Evolutionary conservation across 2,113 vertebrate genomes (phyloP), one percentile per base, ranked within the genome.

Genomic region (Patagioenas fasciata): DNA sequence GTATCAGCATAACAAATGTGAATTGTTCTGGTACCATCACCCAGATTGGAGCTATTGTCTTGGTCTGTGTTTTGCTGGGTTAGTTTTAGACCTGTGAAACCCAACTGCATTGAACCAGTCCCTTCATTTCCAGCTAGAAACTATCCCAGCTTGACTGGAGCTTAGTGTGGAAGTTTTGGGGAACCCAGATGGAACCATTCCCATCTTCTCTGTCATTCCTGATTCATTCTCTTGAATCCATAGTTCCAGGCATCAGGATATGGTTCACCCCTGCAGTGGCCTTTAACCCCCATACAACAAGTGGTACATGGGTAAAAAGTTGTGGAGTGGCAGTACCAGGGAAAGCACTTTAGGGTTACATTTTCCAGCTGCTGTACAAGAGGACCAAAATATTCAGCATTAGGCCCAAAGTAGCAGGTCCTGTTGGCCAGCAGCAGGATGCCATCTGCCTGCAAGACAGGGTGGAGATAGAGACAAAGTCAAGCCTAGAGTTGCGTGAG

Each of bases 1-100:
- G 10, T 12, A 17, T 38, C 25, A 10, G 71, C 0, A 1, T 24
- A 36, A 24, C 13, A 31, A 47, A 15, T 13, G 19, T 8, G 48
- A 29, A 24, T 9, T 66, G 34, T 31, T 32, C 47, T 53, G 65
- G 36, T 84, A 1, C 24, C 28, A 5, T 53, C 66, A 17, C 26
- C 42, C 77, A 5, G 1, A 2, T 13, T 20, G 51, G 11, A 67
- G 60, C n/a, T 74, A 5, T 44, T 61, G 6, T 11, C 7, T 40
- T 26, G 24, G 17, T 40, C 48, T 83, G n/a, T 65, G 84, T 42
- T 56, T 34, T 44, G 6, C 29, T 38, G 74, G 4, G 3, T 44
- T 28, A 16, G 26, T 16, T 67, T 86, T 18, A 29, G 13, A 48
- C 17, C 25, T n/a, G 21, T 51, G 38, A 50, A 73, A 32, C 9